These are phyloP conservation scores for Ernsta delagoae DNA, from an alignment of 2,888 invertebrate genomes.

Conservation along the genomic window DNA sequence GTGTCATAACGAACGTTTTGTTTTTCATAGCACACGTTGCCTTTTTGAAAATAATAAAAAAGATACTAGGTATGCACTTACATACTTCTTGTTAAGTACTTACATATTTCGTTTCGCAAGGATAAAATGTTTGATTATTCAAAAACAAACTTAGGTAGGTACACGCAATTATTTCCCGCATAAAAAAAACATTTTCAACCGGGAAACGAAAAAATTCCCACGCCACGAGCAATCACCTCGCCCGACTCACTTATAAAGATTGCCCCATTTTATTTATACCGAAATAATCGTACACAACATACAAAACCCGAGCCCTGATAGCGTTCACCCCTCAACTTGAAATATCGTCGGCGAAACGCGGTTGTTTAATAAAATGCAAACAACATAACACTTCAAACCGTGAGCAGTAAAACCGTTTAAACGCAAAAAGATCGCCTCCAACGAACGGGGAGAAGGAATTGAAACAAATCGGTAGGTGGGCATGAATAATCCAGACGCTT, in stretches of 20 bases:
- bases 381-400: conserved; percentile 26
- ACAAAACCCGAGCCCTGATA: conserved; percentile 6
- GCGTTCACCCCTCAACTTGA: conserved; percentile 15
- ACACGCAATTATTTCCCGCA: too few relatives aligned
- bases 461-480: conserved; percentile 32
- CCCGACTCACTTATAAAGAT: conserved; percentile 2
- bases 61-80: too few relatives aligned
- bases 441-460: conserved; percentile 26
- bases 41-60: too few relatives aligned
- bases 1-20: too few relatives aligned
- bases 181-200: not conserved
- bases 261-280: not conserved
- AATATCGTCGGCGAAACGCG: conserved; percentile 19
- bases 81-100: too few relatives aligned
- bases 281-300: not conserved
- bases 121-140: too few relatives aligned
- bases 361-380: conserved; percentile 31
- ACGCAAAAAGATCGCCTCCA: conserved; percentile 17
- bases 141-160: too few relatives aligned
- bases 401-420: conserved; percentile 27
- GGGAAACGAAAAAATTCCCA: conserved; percentile 1
- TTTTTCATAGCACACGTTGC: too few relatives aligned
- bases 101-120: too few relatives aligned
- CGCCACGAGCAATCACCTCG: not conserved
- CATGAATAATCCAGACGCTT: conserved; percentile 27